A percentile compares a stretch with the other conserved stretches of the same genome.
These are phyloP conservation scores for Orius insidiosus DNA, from an alignment of 1,140 invertebrate genomes.

Conservation along the genomic window DNA sequence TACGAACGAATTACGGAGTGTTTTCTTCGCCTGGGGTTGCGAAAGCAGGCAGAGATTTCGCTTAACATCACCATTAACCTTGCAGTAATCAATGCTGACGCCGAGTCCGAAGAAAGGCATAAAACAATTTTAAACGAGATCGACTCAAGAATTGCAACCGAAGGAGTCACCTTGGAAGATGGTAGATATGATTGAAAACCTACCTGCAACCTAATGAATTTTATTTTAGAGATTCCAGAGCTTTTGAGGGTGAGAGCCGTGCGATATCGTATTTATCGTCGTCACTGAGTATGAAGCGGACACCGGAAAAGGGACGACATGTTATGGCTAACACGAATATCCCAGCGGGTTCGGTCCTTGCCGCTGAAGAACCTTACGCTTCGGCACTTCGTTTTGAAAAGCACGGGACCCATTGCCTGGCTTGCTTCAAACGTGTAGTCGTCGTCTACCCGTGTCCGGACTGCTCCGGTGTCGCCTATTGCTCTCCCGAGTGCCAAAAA, in stretches of 20 bases:
- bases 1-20: conserved; percentile 42
- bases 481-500: conserved; percentile 44
- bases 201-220: too few relatives aligned
- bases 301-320: conserved; percentile 9
- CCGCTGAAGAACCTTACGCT: conserved; percentile 54
- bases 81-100: neutral
- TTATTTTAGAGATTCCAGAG: conserved; percentile 8
- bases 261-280: conserved; percentile 2
- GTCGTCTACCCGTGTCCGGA: conserved; percentile 39
- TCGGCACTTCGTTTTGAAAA: conserved; percentile 52
- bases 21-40: conserved; percentile 35
- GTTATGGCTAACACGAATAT: conserved; percentile 38
- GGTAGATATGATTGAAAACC: too few relatives aligned
- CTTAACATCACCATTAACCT: neutral
- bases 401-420: conserved; percentile 60
- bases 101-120: too few relatives aligned
- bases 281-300: conserved; percentile 1
- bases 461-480: conserved; percentile 62
- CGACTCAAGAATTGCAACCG: too few relatives aligned
- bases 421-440: conserved; percentile 47
- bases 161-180: too few relatives aligned
- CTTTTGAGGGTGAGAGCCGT: conserved; percentile 7
- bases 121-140: too few relatives aligned
- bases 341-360: conserved; percentile 43
- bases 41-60: conserved; percentile 35